Evolutionary conservation across 1,140 invertebrate species (phyloP).

Genomic region (Drosophila pectinifera): DNA sequence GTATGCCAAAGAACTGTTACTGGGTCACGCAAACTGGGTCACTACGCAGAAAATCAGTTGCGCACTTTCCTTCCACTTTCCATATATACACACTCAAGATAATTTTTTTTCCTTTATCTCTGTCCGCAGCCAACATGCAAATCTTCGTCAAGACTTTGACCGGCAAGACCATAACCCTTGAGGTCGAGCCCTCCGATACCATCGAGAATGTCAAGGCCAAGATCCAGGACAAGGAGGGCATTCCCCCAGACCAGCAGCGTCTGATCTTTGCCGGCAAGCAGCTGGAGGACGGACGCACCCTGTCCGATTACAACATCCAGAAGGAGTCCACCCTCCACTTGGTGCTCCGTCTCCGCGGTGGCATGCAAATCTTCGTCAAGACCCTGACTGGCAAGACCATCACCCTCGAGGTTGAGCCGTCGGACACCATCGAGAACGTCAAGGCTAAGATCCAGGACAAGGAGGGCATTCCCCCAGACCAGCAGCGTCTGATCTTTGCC

Average conservation of each 20-base stretch:
- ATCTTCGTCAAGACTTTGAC: conserved; percentile 89
- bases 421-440: too few species aligned
- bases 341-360: conserved; percentile 87
- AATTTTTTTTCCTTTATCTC: not conserved
- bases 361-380: too few species aligned
- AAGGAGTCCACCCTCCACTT: conserved; percentile 92
- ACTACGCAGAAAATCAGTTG: conserved; percentile 40
- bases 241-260: conserved; percentile 91
- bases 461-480: too few species aligned
- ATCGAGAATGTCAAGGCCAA: conserved; percentile 94
- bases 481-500: too few species aligned
- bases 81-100: conserved; percentile 2
- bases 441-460: too few species aligned
- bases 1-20: conserved; percentile 16
- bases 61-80: conserved; percentile 24
- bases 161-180: conserved; percentile 93
- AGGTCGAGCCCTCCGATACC: conserved; percentile 92
- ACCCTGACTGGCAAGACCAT: too few species aligned
- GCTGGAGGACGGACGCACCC: conserved; percentile 88
- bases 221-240: conserved; percentile 90
- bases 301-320: conserved; percentile 90
- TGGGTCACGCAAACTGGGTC: conserved; percentile 48
- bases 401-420: too few species aligned
- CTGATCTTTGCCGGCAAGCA: conserved; percentile 92
- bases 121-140: conserved; percentile 87